These are phyloP conservation scores for Nomada ruficornis DNA, from an alignment of 2,888 invertebrate genomes.

Conservation along the genomic window DNA sequence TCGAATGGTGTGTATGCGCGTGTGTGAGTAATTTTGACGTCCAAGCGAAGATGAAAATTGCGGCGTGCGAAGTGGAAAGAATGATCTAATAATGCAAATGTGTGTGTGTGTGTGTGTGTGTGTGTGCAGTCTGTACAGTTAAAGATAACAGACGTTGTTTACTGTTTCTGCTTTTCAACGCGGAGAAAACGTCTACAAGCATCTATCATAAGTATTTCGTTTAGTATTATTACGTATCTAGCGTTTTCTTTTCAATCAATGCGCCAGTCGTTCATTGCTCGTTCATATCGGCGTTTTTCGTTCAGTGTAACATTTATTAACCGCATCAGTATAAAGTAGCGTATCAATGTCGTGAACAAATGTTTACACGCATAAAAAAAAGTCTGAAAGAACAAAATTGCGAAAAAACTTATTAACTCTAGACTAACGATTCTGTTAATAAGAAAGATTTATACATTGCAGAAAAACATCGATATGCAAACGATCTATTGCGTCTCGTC, in stretches of 20 bases:
- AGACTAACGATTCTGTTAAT: neutral
- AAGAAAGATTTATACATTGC: neutral
- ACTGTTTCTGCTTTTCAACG: slow-evolving; percentile 1
- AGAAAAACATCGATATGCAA: slow-evolving; percentile 23
- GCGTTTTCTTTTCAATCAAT: slow-evolving; percentile 44
- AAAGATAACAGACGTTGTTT: slow-evolving; percentile 10
- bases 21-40: neutral
- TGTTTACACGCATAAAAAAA: too few species aligned
- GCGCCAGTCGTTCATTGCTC: slow-evolving; percentile 50
- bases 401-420: neutral
- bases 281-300: slow-evolving; percentile 32
- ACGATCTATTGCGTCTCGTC: slow-evolving; percentile 11
- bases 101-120: neutral
- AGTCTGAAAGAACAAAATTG: neutral
- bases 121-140: slow-evolving; percentile 1
- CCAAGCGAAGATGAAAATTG: neutral
- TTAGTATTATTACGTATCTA: slow-evolving; percentile 65
- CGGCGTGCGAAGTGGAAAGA: neutral
- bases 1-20: neutral
- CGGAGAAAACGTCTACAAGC: slow-evolving; percentile 10
- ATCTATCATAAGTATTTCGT: slow-evolving; percentile 54
- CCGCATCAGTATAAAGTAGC: neutral
- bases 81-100: slow-evolving; percentile 26
- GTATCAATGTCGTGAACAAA: neutral
- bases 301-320: neutral